Base-by-base conservation (phyloP, 2,113 vertebrate genomes). In the Alouatta palliata region DNA sequence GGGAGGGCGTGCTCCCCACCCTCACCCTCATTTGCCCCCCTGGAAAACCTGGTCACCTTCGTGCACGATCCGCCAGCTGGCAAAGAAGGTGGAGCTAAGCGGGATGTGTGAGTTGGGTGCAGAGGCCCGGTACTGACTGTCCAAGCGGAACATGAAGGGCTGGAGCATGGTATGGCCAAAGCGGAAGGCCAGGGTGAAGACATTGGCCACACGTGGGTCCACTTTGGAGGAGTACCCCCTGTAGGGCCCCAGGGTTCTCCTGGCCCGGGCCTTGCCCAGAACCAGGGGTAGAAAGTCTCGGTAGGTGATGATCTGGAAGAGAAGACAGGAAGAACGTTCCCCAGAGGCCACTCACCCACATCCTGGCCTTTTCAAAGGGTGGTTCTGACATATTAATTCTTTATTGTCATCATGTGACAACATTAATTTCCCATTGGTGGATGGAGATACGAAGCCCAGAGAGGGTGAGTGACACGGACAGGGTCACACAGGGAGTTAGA, bases 91-190 rank as follows among this genome's bases (percentile, higher is more conserved):
- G 23, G 97, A 97, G 95, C 98, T 99, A 40, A 99, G 95, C 2
- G 98, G 98, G 10, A 99, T 97, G 0, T 52, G 98, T 52, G 98
- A 98, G 66, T 98, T 98, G 97, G 98, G 98, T 43, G 98, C 98
- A 7, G 32, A 97, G 49, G 54, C 0, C 76, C 92, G 64, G 73
- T 99, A 98, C n/a, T 77, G 98, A 96, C 98, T 98, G 94, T 98
- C 96, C 97, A 99, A 97, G 58, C 99, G 99, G 95, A 95, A 86
- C 91, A 99, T 79, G 54, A 98, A 43, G 19, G 99, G 99, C 97
- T 99, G 99, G 71, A 99, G 98, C 90, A 98, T 97, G 91, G 99
- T 98, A 95, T 99, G 99, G 80, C 98, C 99, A 4, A 99, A 99
- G 76, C 99, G 98, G 97, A 98, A 99, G 35, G 99, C 99, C 37